These are phyloP conservation scores for Blastomussa wellsi DNA, from an alignment of 92 coral and sea anemone species.

Conservation along the genomic window DNA sequence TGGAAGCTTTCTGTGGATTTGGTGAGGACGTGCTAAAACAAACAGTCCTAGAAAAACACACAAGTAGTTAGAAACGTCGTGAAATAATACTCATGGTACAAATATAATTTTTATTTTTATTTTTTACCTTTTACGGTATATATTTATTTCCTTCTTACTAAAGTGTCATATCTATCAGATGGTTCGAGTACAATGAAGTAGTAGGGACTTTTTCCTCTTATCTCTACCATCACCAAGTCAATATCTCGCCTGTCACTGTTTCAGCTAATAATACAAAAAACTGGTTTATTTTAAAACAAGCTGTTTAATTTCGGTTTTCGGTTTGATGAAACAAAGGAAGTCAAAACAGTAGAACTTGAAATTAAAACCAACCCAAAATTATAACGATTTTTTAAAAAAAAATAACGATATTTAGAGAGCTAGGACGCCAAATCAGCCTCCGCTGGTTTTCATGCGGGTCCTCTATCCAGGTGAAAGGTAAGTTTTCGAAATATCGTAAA, in stretches of 20 bases:
- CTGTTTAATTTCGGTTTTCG: background rate
- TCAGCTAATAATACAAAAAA: background rate
- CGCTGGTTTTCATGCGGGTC: no score
- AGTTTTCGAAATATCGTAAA: background rate
- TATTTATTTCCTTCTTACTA: background rate
- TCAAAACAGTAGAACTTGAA: background rate
- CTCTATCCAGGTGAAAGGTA: no score
- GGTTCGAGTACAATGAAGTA: background rate
- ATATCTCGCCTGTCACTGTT: background rate
- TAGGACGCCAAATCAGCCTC: no score
- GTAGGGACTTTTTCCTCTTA: background rate
- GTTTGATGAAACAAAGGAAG: background rate
- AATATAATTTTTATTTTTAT: background rate
- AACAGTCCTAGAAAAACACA: background rate
- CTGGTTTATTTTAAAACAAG: background rate
- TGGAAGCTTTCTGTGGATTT: no score
- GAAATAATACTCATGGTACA: background rate
- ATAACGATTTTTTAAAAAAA: no score
- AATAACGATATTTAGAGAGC: no score
- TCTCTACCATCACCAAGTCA: background rate
- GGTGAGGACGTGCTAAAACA: no score
- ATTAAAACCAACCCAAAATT: no score
- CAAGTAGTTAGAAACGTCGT: background rate
- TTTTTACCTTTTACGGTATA: slow-evolving; percentile 1
- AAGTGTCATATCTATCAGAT: background rate